phyloP scores from a whole-genome alignment of 2,888 invertebrate species.

The Watsonalla cultraria region DNA sequence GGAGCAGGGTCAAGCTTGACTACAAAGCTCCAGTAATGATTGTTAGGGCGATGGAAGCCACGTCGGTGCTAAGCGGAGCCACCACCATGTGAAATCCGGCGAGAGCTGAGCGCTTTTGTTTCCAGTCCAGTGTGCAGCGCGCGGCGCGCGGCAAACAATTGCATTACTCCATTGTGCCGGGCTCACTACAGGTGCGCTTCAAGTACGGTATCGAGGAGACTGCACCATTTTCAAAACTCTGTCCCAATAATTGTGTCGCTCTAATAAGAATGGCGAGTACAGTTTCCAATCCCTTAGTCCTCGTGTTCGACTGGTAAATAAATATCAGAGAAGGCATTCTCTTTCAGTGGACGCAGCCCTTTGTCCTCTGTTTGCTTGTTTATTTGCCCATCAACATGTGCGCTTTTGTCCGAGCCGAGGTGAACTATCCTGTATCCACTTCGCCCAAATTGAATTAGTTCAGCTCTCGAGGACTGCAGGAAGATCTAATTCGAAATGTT shows the following conservation, averaged over 20 bases:
- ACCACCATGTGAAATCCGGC: not conserved
- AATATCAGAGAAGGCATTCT: constrained; percentile 37
- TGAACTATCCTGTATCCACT: constrained; percentile 46
- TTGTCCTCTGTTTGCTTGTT: constrained; percentile 44
- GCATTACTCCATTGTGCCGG: not conserved
- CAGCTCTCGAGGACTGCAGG: constrained; percentile 36
- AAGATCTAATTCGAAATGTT: constrained; percentile 59
- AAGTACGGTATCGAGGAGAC: constrained; percentile 15
- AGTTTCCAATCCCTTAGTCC: constrained; percentile 35
- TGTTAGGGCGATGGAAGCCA: not conserved
- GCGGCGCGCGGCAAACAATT: not conserved
- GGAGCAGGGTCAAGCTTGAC: not conserved
- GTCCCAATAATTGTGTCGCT: constrained; percentile 20
- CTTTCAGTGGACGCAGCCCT: constrained; percentile 24
- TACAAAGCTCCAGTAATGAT: not conserved
- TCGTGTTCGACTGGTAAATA: constrained; percentile 33
- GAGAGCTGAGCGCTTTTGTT: not conserved
- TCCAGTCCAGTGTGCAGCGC: not conserved
- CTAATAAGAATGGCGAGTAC: constrained; percentile 18
- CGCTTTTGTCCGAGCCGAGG: constrained; percentile 45
- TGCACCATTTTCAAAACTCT: constrained; percentile 19
- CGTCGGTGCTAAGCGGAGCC: not conserved
- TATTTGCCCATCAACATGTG: constrained; percentile 40
- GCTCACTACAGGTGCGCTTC: not conserved
- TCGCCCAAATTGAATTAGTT: constrained; percentile 57